Evolutionary conservation across 2,888 invertebrate species (phyloP).

Genomic region (Venustoraphidia nigricollis): DNA sequence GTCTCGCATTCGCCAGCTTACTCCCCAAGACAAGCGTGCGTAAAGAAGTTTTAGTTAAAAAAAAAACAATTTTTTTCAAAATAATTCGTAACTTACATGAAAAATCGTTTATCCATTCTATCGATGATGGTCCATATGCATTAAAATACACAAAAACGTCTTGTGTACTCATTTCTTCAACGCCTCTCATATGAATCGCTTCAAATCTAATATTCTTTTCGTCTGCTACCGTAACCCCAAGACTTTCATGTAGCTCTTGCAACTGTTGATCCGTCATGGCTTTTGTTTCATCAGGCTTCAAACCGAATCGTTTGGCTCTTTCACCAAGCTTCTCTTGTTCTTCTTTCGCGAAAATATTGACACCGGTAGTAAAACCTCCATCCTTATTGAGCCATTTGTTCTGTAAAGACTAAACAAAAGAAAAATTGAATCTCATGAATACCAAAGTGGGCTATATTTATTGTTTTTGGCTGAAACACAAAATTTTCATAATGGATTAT

Average conservation of each 20-base stretch:
- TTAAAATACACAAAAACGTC: constrained; percentile 68
- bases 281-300: constrained; percentile 27
- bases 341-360: constrained; percentile 32
- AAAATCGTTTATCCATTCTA: constrained; percentile 69
- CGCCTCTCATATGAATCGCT: constrained; percentile 59
- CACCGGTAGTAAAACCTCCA: constrained; percentile 29
- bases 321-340: constrained; percentile 35
- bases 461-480: too few species aligned
- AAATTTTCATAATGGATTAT: too few species aligned
- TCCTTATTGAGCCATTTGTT: constrained; percentile 20
- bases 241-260: constrained; percentile 27
- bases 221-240: constrained; percentile 38
- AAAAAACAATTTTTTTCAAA: too few species aligned
- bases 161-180: constrained; percentile 57
- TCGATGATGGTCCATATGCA: constrained; percentile 55
- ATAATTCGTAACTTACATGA: constrained; percentile 42
- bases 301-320: constrained; percentile 39
- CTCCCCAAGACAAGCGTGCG: too few species aligned
- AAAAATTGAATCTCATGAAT: too few species aligned
- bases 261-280: constrained; percentile 28
- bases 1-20: too few species aligned
- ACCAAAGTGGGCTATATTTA: too few species aligned
- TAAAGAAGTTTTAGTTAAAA: too few species aligned
- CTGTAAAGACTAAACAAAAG: background rate
- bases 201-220: constrained; percentile 53